Evolutionary conservation across 2,888 invertebrate species (phyloP), one percentile per base, ranked within the genome.

Genomic region (Andrena flavipes): DNA sequence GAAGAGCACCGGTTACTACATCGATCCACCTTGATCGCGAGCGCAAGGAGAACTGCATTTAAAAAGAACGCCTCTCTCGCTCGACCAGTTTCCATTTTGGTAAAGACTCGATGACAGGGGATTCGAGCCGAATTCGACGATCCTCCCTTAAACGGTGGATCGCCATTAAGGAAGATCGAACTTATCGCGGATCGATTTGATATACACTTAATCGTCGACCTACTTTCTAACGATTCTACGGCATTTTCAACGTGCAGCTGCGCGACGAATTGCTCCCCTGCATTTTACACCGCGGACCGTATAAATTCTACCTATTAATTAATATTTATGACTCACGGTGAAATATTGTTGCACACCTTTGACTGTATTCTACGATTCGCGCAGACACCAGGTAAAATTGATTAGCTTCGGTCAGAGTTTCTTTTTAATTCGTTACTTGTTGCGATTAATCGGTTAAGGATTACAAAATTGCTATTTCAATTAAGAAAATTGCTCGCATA

Each of bases 81-180:
- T 29, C 56, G 69, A 74, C 80, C 56, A 71, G 65, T 83, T 79
- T 87, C 68, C 80, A 85, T 80, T 76, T 83, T 62, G 80, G 80
- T 74, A 35, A 10, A 33, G 62, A 30, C 69, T 60, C 30, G 77
- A 63, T 51, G 73, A 65, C 69, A 65, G 73, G 68, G 29, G 68
- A 80, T 84, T 70, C 71, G 74, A 20, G n/a, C 51, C 51, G 51
- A 26, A 56, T 33, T 71, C 68, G 73, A 82, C 67, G 73, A 81
- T 62, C 62, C 20, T 23, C 26, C 78, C 63, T 63, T 74, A 81
- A 80, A 80, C 74, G 83, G 67, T 71, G 51, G 7, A 73, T 59
- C 30, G 64, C 62, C 33, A 26, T 82, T 77, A 80, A 67, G 65
- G 76, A 73, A 63, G 48, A 80, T 64, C 63, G 30, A 76, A 74